Percentiles rank a stretch among this genome's conserved stretches.
phyloP scores from a whole-genome alignment of 2,113 vertebrate species.

The Theropithecus gelada region DNA sequence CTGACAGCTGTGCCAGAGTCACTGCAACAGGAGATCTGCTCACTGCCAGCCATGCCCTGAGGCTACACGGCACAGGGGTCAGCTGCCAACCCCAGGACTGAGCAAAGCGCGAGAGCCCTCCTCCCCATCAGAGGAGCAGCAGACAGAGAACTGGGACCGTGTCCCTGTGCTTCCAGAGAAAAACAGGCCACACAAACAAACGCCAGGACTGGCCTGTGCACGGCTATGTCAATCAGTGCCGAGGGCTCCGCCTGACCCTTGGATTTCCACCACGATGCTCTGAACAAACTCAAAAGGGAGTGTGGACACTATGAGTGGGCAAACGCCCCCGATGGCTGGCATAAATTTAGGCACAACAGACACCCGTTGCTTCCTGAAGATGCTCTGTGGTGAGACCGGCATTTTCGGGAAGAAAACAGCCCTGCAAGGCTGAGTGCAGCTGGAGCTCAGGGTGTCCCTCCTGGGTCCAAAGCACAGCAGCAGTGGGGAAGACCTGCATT shows the following conservation, averaged over 20 bases:
- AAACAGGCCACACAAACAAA: background rate
- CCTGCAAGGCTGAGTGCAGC: background rate
- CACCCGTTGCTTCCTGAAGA: background rate
- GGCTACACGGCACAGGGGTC: background rate
- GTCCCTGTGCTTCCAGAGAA: background rate
- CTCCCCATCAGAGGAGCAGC: background rate
- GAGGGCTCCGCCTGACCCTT: background rate
- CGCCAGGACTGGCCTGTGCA: background rate
- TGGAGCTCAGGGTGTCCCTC: accelerated
- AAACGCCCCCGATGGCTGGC: no score
- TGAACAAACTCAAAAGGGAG: background rate
- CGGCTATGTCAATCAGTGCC: accelerated
- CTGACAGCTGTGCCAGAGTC: no score
- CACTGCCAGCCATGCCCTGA: no score
- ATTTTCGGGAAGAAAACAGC: background rate
- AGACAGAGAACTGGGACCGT: background rate
- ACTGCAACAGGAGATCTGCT: no score
- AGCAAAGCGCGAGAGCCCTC: background rate
- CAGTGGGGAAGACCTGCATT: background rate
- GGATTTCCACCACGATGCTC: background rate
- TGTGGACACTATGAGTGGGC: no score
- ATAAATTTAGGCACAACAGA: background rate
- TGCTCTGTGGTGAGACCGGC: background rate
- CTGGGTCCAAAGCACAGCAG: background rate
- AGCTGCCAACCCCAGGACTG: background rate